A percentile compares a stretch with the other conserved stretches of the same genome.
phyloP scores from a whole-genome alignment of 2,113 vertebrate genomes.

The Colius striatus region DNA sequence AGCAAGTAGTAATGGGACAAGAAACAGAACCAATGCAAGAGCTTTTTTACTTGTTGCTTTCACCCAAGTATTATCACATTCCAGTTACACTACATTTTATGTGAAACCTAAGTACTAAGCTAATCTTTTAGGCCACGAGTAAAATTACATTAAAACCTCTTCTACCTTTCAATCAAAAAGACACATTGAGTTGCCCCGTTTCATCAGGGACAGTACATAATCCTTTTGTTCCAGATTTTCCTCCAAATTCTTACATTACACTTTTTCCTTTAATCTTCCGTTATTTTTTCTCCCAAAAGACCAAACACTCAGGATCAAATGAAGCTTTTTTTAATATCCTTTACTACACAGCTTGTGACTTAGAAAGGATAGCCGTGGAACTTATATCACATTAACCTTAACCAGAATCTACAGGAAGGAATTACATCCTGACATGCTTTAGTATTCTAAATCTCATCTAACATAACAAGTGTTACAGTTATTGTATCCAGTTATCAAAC shows the following conservation, averaged over 20 bases:
- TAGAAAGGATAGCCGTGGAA: conserved; percentile 22
- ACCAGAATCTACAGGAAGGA: conserved; percentile 10
- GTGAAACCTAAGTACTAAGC: background rate
- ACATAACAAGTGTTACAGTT: background rate
- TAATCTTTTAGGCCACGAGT: background rate
- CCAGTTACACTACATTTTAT: background rate
- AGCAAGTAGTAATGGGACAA: background rate
- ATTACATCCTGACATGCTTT: conserved; percentile 10
- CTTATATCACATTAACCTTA: conserved; percentile 52
- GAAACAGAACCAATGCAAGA: background rate
- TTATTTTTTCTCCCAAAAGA: conserved; percentile 55
- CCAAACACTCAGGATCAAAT: conserved; percentile 28
- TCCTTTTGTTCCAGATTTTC: conserved; percentile 7
- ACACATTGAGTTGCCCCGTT: background rate
- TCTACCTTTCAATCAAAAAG: background rate
- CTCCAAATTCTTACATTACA: background rate
- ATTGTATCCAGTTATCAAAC: background rate
- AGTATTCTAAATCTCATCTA: background rate
- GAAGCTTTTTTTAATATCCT: conserved; percentile 33
- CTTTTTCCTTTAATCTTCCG: conserved; percentile 2
- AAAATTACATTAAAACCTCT: conserved; percentile 8
- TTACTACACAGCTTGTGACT: background rate
- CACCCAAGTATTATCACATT: background rate
- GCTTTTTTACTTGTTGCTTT: background rate
- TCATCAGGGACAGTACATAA: conserved; percentile 10